Conservation (phyloP, 2,113 vertebrate species). For the Chloroceryle aenea region DNA sequence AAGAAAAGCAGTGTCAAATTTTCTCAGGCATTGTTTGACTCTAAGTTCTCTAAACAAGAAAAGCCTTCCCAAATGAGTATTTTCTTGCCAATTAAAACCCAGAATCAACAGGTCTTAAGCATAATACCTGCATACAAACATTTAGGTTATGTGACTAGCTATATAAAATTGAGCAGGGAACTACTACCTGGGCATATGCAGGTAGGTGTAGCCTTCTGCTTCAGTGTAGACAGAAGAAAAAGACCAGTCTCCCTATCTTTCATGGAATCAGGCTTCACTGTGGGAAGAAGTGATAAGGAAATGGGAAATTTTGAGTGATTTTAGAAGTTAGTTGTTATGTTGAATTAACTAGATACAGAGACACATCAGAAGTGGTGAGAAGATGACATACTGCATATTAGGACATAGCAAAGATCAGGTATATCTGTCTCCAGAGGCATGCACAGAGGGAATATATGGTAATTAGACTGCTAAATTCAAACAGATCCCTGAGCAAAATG, state of each 20-base stretch:
- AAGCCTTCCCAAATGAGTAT: background rate
- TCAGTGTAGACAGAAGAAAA: background rate
- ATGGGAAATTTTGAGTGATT: background rate
- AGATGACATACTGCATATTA: background rate
- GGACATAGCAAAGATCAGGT: background rate
- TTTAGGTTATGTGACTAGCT: background rate
- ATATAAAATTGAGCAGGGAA: background rate
- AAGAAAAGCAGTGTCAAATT: background rate
- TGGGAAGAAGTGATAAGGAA: background rate
- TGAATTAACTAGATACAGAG: background rate
- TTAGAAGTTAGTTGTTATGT: background rate
- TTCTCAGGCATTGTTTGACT: background rate
- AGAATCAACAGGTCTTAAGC: background rate
- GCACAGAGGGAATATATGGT: background rate
- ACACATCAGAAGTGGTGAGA: background rate
- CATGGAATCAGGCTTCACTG: background rate
- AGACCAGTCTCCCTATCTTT: background rate
- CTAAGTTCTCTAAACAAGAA: background rate
- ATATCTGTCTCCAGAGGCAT: accelerated
- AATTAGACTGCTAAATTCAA: background rate
- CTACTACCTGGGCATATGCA: background rate
- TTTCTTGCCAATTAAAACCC: background rate
- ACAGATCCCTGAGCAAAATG: background rate
- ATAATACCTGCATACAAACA: background rate
- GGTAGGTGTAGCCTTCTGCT: background rate